A percentile compares a stretch with the other conserved stretches of the same genome.
phyloP scores from a whole-genome alignment of 2,113 vertebrate genomes.

The Terrapene triunguis region DNA sequence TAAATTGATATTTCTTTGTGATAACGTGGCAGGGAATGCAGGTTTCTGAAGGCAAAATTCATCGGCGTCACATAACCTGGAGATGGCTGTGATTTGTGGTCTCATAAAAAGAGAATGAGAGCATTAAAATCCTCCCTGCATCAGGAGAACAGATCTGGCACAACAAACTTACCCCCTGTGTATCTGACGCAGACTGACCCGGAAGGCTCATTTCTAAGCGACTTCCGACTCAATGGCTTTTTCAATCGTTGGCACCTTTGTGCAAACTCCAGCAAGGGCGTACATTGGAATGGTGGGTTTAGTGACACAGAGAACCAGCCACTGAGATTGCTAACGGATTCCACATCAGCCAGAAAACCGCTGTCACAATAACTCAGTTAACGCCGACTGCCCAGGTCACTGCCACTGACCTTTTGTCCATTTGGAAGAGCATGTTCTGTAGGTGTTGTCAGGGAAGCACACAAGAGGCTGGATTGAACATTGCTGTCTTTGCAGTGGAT shows the following conservation, averaged over 20 bases:
- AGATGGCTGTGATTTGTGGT: not conserved
- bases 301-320: not conserved
- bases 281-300: not conserved
- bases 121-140: not conserved
- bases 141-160: not conserved
- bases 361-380: not conserved
- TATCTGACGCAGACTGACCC: not conserved
- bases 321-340: not conserved
- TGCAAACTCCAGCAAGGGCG: not conserved
- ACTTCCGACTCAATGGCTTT: not conserved
- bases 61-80: not conserved
- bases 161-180: not conserved
- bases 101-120: not conserved
- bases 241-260: not conserved
- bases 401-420: not conserved
- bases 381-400: not conserved
- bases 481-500: not conserved
- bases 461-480: rapidly evolving
- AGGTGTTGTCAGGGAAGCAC: not conserved
- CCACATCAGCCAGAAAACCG: not conserved
- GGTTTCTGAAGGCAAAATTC: rapidly evolving
- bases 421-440: not conserved
- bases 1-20: not conserved
- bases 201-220: not conserved
- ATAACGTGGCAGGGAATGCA: not conserved